Evolutionary conservation across 2,888 invertebrate species (phyloP).

Genomic region (Deilephila porcellus): DNA sequence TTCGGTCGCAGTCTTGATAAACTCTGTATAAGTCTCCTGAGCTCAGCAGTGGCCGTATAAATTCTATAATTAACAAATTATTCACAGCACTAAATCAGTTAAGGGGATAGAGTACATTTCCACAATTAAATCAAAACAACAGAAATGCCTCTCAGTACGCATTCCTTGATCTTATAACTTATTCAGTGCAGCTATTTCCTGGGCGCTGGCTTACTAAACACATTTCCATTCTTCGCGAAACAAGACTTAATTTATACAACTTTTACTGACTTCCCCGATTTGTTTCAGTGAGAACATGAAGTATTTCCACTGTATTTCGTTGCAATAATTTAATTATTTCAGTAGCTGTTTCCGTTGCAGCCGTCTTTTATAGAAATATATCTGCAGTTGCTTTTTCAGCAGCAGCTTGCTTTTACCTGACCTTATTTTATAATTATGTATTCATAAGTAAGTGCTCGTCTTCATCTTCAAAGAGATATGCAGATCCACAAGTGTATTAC

Average conservation of each 20-base stretch:
- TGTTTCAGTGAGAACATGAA: constrained; percentile 35
- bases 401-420: neutral
- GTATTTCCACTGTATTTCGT: neutral
- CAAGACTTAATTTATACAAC: constrained; percentile 28
- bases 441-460: no score
- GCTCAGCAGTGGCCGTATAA: no score
- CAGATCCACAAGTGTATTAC: no score
- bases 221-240: constrained; percentile 28
- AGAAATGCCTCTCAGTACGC: constrained; percentile 40
- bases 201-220: constrained; percentile 30
- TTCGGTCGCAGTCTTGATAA: no score
- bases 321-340: constrained; percentile 10
- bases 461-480: no score
- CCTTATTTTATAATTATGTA: no score
- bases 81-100: neutral
- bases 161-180: constrained; percentile 46
- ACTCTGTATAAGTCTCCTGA: no score
- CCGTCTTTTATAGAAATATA: neutral
- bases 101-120: neutral
- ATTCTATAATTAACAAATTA: no score
- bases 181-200: constrained; percentile 46
- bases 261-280: constrained; percentile 28
- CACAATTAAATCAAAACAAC: constrained; percentile 45
- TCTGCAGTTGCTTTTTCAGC: neutral
- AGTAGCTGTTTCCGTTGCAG: neutral